Evolutionary conservation across 2,888 invertebrate genomes (phyloP), one percentile per base, ranked within the genome.

Genomic region (Chydorus sphaericus): DNA sequence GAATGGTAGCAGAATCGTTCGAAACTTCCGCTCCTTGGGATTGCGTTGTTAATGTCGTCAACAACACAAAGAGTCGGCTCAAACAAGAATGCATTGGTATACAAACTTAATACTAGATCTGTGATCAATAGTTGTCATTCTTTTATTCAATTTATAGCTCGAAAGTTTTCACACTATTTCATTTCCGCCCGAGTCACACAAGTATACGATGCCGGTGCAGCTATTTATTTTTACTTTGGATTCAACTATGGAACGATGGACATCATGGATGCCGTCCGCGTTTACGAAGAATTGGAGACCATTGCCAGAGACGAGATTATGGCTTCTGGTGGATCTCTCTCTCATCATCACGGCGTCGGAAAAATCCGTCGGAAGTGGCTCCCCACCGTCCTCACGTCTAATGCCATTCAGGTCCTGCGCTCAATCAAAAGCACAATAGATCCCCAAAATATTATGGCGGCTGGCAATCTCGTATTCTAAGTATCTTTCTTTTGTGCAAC

Each of bases 21-120:
- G 97, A 98, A 73, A 98, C 98, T 0, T 97, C 97, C 0, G 94
- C 94, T 2, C 87, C 97, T 1, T 98, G 97, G 97, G 90, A 92
- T 71, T 80, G 87, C 55, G 81, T 90, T 11, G 71, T 83, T 29
- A 73, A 80, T 16, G 74, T 98, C 36, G 94, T 94, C 67, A 75
- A 79, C 55, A 92, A 92, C 73, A 94, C 96, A 5, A 97, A 96
- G 69, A 78, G 80, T 56, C 75, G 88, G 51, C 75, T 97, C 4
- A 69, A 75, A 1, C 69, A 72, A 48, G 77, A 79, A 61, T 75
- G 76, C 62, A 62, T 66, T 70, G 68, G 76, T 76, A 60, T 5
- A 26, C 23, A 33, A 33, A 33, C 26, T 44, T 5, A 26, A 26
- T 16, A 14, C 23, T 20, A 20, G 5, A 20, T 16, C 5, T 16